Evolutionary conservation across 2,113 vertebrate genomes (phyloP), one percentile per base, ranked within the genome.

Genomic region (Hystrix brachyura): DNA sequence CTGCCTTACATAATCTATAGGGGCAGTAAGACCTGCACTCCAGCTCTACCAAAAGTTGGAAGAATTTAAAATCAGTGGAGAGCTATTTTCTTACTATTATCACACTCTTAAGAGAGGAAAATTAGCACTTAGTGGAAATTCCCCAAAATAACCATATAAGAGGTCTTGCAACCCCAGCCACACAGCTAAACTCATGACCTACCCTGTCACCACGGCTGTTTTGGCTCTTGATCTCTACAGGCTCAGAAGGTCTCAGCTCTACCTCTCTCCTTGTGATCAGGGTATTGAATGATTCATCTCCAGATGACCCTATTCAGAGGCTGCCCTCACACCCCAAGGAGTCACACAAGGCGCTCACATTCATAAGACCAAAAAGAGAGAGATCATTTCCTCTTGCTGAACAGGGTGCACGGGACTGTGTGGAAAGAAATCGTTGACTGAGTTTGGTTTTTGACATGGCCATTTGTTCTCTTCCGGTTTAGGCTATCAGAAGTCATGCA

Each of bases 391-490:
- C 29, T 87, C 7, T 71, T n/a, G 5, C 23, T 55, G 74, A 15
- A 79, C 0, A 32, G 29, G 34, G 34, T 1, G 1, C 9, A 1
- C n/a, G 81, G 32, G 32, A 0, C 5, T 14, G 21, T 13, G 32
- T 72, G 14, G 53, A 53, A 94, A 46, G 60, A n/a, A 14, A 1
- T 3, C 10, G 78, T 29, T 55, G 76, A 23, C 19, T 82, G 53
- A 46, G 23, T 17, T 14, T 69, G 51, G 48, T 46, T 71, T 43
- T 6, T 3, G 21, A 43, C 29, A 27, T 10, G 34, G 5, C 23
- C 7, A 23, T 38, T 67, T 69, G 17, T 46, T 96, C 83, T 29
- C 43, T 81, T 12, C 34, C 59, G 19, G 2, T 51, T 80, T 18
- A 84, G 38, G 59, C 1, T 4, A 0, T 4, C 38, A 32, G 11